A percentile compares a stretch with the other conserved stretches of the same genome.
Evolutionary conservation across 2,888 invertebrate species (phyloP).

Genomic region (Cantharis rufa): DNA sequence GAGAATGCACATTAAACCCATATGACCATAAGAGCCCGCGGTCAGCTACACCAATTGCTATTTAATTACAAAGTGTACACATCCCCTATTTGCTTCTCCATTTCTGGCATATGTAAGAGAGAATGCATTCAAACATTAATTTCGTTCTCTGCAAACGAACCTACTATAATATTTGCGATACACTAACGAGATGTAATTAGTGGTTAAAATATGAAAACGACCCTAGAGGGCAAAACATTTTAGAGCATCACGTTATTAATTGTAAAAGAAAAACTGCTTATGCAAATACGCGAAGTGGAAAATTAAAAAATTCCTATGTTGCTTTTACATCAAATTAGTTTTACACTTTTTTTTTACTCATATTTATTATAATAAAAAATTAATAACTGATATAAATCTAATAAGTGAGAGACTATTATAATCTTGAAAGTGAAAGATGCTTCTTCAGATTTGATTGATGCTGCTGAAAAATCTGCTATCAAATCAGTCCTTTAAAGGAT

Average conservation of each 20-base stretch:
- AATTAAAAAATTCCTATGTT: not conserved
- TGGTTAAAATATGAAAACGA: constrained; percentile 30
- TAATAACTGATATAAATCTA: not conserved
- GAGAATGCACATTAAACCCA: constrained; percentile 51
- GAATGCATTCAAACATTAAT: not conserved
- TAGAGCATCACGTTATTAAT: constrained; percentile 8
- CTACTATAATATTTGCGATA: constrained; percentile 18
- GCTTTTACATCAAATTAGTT: not conserved
- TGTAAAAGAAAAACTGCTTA: not conserved
- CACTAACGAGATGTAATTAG: constrained; percentile 38
- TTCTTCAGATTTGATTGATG: no score
- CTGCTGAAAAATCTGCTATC: no score
- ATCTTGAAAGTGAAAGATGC: no score
- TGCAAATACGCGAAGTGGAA: not conserved
- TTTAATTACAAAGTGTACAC: constrained; percentile 40
- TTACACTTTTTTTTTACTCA: no score
- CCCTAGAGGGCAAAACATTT: constrained; percentile 18
- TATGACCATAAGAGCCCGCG: constrained; percentile 49
- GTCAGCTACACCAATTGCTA: constrained; percentile 44
- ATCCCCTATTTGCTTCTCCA: constrained; percentile 4
- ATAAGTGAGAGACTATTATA: no score
- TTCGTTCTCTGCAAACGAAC: not conserved
- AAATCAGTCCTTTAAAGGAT: no score
- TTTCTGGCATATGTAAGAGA: not conserved
- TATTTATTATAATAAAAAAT: not conserved